These are phyloP conservation scores for Coranthus polyacanthus DNA, from an alignment of 2,797 vertebrate genomes.

Conservation along the genomic window DNA sequence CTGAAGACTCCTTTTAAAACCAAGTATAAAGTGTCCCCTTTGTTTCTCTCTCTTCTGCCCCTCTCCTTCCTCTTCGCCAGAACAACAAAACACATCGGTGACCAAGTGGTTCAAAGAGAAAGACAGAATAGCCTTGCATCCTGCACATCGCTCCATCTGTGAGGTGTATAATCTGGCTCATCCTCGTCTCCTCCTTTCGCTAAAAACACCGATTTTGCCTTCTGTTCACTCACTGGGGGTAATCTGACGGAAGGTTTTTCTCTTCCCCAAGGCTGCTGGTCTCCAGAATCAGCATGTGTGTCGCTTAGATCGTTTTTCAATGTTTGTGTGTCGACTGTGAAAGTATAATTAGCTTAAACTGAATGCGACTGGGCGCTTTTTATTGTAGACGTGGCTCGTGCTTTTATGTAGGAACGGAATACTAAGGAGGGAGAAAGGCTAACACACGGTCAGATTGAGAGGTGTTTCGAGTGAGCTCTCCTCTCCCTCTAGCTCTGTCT, in stretches of 20 bases:
- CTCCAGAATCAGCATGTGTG: conserved; percentile 18
- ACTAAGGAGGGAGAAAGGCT: background rate
- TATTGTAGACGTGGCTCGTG: conserved; percentile 8
- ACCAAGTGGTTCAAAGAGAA: too few species aligned
- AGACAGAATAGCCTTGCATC: conserved; percentile 23
- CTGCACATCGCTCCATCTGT: conserved; percentile 39
- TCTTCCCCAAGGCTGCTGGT: background rate
- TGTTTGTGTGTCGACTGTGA: conserved; percentile 12
- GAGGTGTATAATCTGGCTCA: conserved; percentile 29
- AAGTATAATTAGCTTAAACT: conserved; percentile 47
- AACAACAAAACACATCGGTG: conserved; percentile 29
- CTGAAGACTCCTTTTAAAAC: too few species aligned
- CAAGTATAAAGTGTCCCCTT: too few species aligned
- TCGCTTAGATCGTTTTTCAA: conserved; percentile 6
- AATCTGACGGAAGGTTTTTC: conserved; percentile 9
- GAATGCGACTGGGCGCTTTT: conserved; percentile 34
- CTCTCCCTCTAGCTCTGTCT: conserved; percentile 34
- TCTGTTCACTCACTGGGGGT: conserved; percentile 14
- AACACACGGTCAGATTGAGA: conserved; percentile 26
- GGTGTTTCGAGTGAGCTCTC: conserved; percentile 45
- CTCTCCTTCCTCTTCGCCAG: conserved; percentile 1
- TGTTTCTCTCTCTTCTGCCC: background rate
- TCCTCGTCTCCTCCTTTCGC: conserved; percentile 27
- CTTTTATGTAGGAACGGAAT: background rate
- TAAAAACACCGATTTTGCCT: conserved; percentile 30